Evolutionary conservation across 35 echinoderm and acorn worm genomes (phyloP), one percentile per base, ranked within the genome.

Genomic region (Lytechinus variegatus): DNA sequence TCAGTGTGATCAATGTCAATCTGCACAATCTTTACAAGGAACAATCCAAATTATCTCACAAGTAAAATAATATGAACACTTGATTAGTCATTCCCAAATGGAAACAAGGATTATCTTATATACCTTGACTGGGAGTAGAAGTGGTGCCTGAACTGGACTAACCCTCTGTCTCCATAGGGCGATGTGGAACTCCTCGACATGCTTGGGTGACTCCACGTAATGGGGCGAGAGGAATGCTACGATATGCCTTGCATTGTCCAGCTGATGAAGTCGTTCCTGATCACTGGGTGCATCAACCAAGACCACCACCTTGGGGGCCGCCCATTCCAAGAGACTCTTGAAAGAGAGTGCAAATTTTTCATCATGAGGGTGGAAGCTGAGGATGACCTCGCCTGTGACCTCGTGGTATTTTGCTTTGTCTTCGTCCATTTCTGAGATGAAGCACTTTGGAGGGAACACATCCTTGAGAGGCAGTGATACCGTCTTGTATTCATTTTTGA

Each of bases 201-300:
- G 87, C 66, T 96, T 89, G n/a, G 53, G 60, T 5, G 93, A 96
- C 58, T 97, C 95, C 19, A 94, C 92, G 28, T 97, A 97, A 72
- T 88, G 86, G 4, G 97, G 97, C 4, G 97, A 97, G 2, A 99
- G 94, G 52, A 99, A 95, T 1, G 93, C 89, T 8, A 99, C 97
- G 9, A 99, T 58, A 54, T 95, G 96, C 57, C 95, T 91, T 9
- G 96, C 97, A 51, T 95, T 94, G 53, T 99, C 98, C 16, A 99
- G 89, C 87, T 86, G 52, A 56, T 54, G 19, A 9, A 97, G 95
- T n/a, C 96, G 89, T 58, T 97, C 97, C 6, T 97, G 98, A 1
- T 96, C 98, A 21, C 89, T 92, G 4, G 94, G 72, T 28, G 94
- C 91, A 3, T 89, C 94, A 8, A 55, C 86, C 53, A 94, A 56